Conservation (phyloP, 2,888 invertebrate genomes). For the Hirtodrosophila duncani region DNA sequence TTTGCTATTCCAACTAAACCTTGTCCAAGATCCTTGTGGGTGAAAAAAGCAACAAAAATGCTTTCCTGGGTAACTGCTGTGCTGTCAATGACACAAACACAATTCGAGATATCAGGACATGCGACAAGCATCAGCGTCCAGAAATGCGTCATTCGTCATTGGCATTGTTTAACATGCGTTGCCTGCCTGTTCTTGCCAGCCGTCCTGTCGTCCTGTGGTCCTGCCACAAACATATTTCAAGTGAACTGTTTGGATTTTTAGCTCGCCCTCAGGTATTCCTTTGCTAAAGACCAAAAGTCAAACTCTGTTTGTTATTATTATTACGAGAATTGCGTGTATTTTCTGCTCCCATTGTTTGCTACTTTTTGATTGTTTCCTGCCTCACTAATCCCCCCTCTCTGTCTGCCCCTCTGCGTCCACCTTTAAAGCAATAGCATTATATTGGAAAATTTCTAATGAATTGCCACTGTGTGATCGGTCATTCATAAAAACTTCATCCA, state of each 20-base stretch:
- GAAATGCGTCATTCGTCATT: slow-evolving; percentile 66
- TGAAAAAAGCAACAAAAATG: slow-evolving; percentile 33
- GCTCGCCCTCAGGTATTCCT: slow-evolving; percentile 17
- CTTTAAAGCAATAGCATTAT: slow-evolving; percentile 20
- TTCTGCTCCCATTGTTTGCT: slow-evolving; percentile 34
- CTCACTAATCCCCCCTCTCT: too few relatives aligned
- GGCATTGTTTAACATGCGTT: slow-evolving; percentile 48
- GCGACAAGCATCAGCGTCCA: slow-evolving; percentile 1
- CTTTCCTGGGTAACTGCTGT: slow-evolving; percentile 18
- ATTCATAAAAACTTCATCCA: slow-evolving; percentile 51
- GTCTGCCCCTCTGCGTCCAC: slow-evolving; percentile 1
- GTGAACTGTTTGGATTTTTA: slow-evolving; percentile 33
- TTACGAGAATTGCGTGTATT: slow-evolving; percentile 20
- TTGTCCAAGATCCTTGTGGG: slow-evolving; percentile 12
- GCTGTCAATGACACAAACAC: slow-evolving; percentile 66
- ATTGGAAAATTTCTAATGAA: slow-evolving; percentile 57
- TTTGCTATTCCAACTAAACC: neutral
- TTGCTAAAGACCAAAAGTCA: slow-evolving; percentile 44
- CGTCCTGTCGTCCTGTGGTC: slow-evolving; percentile 17
- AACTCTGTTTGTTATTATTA: slow-evolving; percentile 58
- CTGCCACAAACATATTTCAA: slow-evolving; percentile 41
- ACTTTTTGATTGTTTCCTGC: slow-evolving; percentile 38
- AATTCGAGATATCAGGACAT: slow-evolving; percentile 38
- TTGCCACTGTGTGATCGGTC: slow-evolving; percentile 54
- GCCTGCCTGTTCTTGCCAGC: slow-evolving; percentile 16